Evolutionary conservation across 2,888 invertebrate genomes (phyloP), one percentile per base, ranked within the genome.

Genomic region (Ariolimax columbianus): DNA sequence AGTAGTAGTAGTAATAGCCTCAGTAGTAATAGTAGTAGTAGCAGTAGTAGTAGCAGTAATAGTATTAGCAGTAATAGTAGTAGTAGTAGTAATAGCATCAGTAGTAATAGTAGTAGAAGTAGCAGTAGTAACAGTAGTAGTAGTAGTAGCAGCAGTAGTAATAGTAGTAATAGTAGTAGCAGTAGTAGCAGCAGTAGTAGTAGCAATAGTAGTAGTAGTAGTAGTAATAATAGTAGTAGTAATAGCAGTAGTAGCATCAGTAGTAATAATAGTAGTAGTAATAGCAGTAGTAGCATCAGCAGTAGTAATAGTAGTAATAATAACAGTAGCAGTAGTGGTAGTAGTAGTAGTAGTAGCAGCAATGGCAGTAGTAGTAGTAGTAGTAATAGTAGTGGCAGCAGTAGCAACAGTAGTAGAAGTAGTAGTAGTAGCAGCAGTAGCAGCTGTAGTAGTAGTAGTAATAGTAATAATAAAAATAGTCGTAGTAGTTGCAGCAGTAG

Each of bases 201-300:
- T 63, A 63, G 40, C n/a, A 63, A 40, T 66, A 80, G 36, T 79
- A 79, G 63, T 79, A 79, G 38, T 79, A 79, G 63, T 79, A 79
- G 55, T 73, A 66, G 55, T 59, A 83, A 26, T 38, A 66, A 33
- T 30, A 66, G 70, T 38, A 70, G 70, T 70, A 70, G 70, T 38
- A 70, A n/a, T 70, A 70, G 36, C 38, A 70, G 70, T 70, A 70
- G 70, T 70, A 70, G 70, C 38, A 70, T 36, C n/a, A 70, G 38
- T 38, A 38, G 70, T 38, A 70, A 38, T 38, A 70, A 38, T 38
- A 70, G 7, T 38, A 33, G 30, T 33, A 33, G 55, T 55, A 55
- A 23, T 55, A 55, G 55, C 23, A 68, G 63, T 72, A 59, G 59
- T 30, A 59, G 73, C 19, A 36, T 17, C 14, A 73, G 59, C 14